Percentiles rank a stretch among this genome's conserved stretches.
These are phyloP conservation scores for Panagrolaimus sp. DNA, from an alignment of 1,140 invertebrate genomes.

Conservation along the genomic window DNA sequence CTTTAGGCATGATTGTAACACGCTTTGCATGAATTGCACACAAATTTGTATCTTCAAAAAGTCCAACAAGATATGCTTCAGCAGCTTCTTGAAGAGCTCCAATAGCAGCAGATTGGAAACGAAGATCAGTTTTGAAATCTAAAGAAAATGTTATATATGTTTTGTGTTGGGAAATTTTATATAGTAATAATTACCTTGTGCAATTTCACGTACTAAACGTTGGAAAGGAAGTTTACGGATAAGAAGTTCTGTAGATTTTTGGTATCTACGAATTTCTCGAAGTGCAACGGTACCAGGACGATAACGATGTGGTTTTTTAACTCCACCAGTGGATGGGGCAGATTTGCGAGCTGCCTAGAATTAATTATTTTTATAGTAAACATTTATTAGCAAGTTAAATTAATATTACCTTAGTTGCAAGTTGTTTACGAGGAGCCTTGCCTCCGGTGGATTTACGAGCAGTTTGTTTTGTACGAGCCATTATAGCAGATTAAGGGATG, in stretches of 20 bases:
- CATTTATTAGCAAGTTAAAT: too few species aligned
- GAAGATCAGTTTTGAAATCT: constrained; percentile 70
- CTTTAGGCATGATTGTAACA: constrained; percentile 56
- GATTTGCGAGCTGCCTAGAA: constrained; percentile 64
- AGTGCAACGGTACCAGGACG: constrained; percentile 38
- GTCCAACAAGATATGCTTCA: constrained; percentile 55
- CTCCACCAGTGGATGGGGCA: constrained; percentile 35
- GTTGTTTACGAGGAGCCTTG: constrained; percentile 62
- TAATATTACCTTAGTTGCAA: constrained; percentile 66
- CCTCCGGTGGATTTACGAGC: constrained; percentile 66
- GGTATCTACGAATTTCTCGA: constrained; percentile 64
- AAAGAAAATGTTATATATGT: too few species aligned
- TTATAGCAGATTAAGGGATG: too few species aligned
- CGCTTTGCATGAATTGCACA: constrained; percentile 58
- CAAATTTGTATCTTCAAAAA: constrained; percentile 59
- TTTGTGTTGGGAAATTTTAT: too few species aligned
- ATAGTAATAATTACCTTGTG: constrained; percentile 61
- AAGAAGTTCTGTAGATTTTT: constrained; percentile 70
- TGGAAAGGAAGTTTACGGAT: constrained; percentile 62
- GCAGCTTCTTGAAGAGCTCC: constrained; percentile 64
- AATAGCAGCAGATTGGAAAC: constrained; percentile 74
- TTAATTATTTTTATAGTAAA: too few species aligned
- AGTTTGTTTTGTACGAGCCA: constrained; percentile 80
- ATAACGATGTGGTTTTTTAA: constrained; percentile 64
- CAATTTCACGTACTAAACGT: constrained; percentile 68